These are phyloP conservation scores for Morone chrysops DNA, from an alignment of 2,113 vertebrate species.

Conservation along the genomic window DNA sequence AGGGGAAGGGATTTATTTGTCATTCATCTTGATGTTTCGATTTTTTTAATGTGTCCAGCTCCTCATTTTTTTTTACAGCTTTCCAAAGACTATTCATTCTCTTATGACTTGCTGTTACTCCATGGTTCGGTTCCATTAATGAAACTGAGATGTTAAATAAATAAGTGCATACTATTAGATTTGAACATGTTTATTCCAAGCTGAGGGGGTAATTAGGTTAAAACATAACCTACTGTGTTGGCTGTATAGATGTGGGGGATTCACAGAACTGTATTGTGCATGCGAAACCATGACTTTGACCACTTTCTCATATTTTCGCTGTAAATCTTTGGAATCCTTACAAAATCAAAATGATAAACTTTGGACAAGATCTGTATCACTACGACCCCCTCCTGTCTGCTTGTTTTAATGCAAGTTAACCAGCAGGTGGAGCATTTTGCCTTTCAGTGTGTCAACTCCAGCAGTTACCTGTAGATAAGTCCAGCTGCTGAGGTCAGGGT, in stretches of 20 bases:
- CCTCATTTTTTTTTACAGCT: constrained; percentile 64
- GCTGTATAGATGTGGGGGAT: constrained; percentile 25
- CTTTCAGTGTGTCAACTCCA: background rate
- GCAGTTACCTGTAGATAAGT: constrained; percentile 2
- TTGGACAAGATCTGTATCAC: constrained; percentile 25
- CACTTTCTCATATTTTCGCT: constrained; percentile 43
- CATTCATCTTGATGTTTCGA: constrained; percentile 58
- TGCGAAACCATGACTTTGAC: constrained; percentile 35
- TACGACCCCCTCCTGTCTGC: constrained; percentile 9
- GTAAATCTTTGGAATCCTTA: constrained; percentile 41
- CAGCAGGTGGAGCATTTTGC: constrained; percentile 72
- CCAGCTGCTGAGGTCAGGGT: constrained; percentile 6
- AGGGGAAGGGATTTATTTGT: constrained; percentile 60
- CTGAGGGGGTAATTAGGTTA: background rate
- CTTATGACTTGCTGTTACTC: constrained; percentile 69
- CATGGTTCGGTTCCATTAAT: constrained; percentile 62
- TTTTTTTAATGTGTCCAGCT: constrained; percentile 60
- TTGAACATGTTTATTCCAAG: constrained; percentile 49
- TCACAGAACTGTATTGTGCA: constrained; percentile 47
- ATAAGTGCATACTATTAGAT: constrained; percentile 64
- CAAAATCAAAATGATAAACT: constrained; percentile 35
- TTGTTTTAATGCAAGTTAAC: constrained; percentile 45
- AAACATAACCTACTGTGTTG: constrained; percentile 13
- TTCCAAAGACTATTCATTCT: constrained; percentile 71
- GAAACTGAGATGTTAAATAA: constrained; percentile 75